Percentiles rank a stretch among this genome's conserved stretches.
phyloP scores from a whole-genome alignment of 2,888 invertebrate genomes.

The Torymus aiolomorphi region DNA sequence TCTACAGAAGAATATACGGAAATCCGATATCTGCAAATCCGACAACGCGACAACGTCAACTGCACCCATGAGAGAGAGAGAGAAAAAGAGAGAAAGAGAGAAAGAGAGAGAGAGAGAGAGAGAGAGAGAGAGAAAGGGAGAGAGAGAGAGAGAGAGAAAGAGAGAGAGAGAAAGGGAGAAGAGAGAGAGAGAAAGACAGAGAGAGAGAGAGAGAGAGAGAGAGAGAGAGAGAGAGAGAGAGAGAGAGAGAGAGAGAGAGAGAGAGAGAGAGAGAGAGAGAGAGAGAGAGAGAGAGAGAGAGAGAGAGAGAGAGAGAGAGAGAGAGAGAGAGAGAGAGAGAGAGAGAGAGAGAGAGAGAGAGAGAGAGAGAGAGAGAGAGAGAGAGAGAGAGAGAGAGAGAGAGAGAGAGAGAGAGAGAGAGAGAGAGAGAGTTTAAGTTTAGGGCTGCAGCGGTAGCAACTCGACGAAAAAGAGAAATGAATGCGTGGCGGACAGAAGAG shows the following conservation, averaged over 20 bases:
- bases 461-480: not conserved
- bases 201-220: too few species aligned
- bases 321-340: too few species aligned
- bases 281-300: too few species aligned
- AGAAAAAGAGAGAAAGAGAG: not conserved
- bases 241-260: too few species aligned
- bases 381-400: too few species aligned
- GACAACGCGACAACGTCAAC: slow-evolving; percentile 12
- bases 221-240: too few species aligned
- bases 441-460: not conserved
- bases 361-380: too few species aligned
- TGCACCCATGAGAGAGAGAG: not conserved
- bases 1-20: not conserved
- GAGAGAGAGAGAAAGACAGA: not conserved
- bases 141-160: not conserved
- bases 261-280: too few species aligned
- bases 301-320: too few species aligned
- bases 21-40: slow-evolving; percentile 44
- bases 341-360: too few species aligned
- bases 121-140: not conserved
- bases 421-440: slow-evolving; percentile 17
- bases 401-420: too few species aligned
- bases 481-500: not conserved
- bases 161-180: not conserved
- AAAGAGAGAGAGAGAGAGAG: not conserved